Conservation (phyloP, 2,113 vertebrate species). For the Puma concolor region DNA sequence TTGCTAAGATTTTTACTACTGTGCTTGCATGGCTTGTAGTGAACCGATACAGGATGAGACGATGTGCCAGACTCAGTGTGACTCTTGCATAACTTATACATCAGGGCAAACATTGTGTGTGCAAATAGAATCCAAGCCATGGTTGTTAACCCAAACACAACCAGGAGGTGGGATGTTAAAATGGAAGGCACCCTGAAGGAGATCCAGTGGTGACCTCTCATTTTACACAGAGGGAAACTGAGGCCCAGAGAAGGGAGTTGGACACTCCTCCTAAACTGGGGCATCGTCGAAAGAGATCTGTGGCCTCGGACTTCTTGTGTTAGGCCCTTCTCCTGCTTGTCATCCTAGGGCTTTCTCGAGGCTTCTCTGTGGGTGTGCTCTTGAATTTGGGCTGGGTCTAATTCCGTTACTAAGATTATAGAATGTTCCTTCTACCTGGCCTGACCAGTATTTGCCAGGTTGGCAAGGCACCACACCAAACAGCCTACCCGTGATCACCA, state of each 20-base stretch:
- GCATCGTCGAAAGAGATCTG: not conserved
- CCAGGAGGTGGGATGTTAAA: not conserved
- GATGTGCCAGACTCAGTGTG: not conserved
- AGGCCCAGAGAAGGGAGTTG: not conserved
- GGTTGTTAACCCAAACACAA: not conserved
- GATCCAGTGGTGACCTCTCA: not conserved
- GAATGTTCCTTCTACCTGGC: conserved; percentile 4
- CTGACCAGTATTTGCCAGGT: conserved; percentile 16
- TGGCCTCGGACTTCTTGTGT: not conserved
- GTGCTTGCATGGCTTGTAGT: not conserved
- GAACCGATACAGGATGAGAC: no score
- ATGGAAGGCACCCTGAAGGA: not conserved
- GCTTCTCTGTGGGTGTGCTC: not conserved
- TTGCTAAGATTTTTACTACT: not conserved
- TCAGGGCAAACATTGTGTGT: not conserved
- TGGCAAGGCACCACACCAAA: conserved; percentile 61
- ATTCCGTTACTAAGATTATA: conserved; percentile 25
- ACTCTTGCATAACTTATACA: not conserved
- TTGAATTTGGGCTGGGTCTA: not conserved
- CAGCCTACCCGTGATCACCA: conserved; percentile 33
- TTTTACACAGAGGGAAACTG: not conserved
- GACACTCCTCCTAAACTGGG: not conserved
- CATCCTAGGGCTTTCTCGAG: not conserved
- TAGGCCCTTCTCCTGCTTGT: not conserved
- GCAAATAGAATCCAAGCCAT: not conserved